Conservation (phyloP, 2,888 invertebrate species). For the Ophonus ardosiacus region DNA sequence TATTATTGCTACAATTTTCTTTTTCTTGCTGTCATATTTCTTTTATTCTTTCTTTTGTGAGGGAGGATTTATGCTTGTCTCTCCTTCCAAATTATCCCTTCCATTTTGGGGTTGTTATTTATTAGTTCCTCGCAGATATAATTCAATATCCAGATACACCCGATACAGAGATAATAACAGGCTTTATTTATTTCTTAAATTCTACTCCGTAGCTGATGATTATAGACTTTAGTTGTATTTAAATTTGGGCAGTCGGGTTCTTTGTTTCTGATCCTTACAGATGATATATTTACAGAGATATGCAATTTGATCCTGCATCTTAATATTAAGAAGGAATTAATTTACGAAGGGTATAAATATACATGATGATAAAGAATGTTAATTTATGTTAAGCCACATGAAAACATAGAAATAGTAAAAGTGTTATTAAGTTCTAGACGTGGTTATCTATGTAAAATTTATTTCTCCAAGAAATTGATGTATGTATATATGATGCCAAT, state of each 20-base stretch:
- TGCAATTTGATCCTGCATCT: conserved; percentile 39
- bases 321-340: conserved; percentile 28
- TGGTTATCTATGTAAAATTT: no score
- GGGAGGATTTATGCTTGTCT: neutral
- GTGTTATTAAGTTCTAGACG: no score
- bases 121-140: conserved; percentile 59
- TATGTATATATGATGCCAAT: neutral
- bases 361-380: neutral
- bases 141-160: conserved; percentile 62
- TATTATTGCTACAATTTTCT: neutral
- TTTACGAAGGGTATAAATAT: conserved; percentile 4
- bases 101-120: conserved; percentile 40
- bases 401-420: no score
- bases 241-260: conserved; percentile 37
- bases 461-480: neutral
- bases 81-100: neutral
- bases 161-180: conserved; percentile 61
- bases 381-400: no score
- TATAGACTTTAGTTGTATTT: conserved; percentile 51
- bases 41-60: neutral
- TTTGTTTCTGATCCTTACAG: conserved; percentile 22
- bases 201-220: conserved; percentile 37
- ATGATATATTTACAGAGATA: conserved; percentile 47
- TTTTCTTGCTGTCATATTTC: neutral
- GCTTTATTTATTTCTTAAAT: conserved; percentile 63